These are phyloP conservation scores for Bubo blakistoni DNA, from an alignment of 2,113 vertebrate genomes.

Conservation along the genomic window DNA sequence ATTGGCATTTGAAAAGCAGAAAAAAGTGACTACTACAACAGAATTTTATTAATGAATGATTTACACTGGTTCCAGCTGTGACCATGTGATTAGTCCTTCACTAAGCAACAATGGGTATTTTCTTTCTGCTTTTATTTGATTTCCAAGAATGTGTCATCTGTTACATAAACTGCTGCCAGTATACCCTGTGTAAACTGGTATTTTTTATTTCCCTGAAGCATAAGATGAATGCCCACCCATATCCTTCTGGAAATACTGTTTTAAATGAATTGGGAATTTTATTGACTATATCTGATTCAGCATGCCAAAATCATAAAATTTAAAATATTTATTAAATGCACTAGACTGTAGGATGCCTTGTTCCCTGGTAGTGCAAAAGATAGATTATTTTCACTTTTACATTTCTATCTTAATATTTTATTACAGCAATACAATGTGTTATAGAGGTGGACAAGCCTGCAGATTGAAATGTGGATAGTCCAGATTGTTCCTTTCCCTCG, in stretches of 20 bases:
- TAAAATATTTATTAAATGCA: slow-evolving; percentile 64
- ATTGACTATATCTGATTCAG: slow-evolving; percentile 57
- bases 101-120: slow-evolving; percentile 75
- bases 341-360: slow-evolving; percentile 39
- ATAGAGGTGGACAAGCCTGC: slow-evolving; percentile 80
- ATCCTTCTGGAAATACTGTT: slow-evolving; percentile 69
- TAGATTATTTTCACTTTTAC: slow-evolving; percentile 67
- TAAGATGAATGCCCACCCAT: slow-evolving; percentile 72
- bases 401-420: slow-evolving; percentile 79
- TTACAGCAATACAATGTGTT: slow-evolving; percentile 78
- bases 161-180: slow-evolving; percentile 73
- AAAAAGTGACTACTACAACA: slow-evolving; percentile 67
- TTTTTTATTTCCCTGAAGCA: slow-evolving; percentile 69
- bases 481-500: slow-evolving; percentile 81
- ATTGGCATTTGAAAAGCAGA: slow-evolving; percentile 60
- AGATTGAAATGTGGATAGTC: slow-evolving; percentile 80
- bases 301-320: slow-evolving; percentile 61
- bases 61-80: slow-evolving; percentile 78
- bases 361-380: slow-evolving; percentile 67
- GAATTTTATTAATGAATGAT: slow-evolving; percentile 79
- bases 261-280: slow-evolving; percentile 63
- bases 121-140: slow-evolving; percentile 78
- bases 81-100: slow-evolving; percentile 77
- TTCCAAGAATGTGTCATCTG: slow-evolving; percentile 80
- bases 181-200: slow-evolving; percentile 66